A percentile compares a stretch with the other conserved stretches of the same genome.
phyloP scores from a whole-genome alignment of 2,113 vertebrate species.

The Podarcis cretensis region DNA sequence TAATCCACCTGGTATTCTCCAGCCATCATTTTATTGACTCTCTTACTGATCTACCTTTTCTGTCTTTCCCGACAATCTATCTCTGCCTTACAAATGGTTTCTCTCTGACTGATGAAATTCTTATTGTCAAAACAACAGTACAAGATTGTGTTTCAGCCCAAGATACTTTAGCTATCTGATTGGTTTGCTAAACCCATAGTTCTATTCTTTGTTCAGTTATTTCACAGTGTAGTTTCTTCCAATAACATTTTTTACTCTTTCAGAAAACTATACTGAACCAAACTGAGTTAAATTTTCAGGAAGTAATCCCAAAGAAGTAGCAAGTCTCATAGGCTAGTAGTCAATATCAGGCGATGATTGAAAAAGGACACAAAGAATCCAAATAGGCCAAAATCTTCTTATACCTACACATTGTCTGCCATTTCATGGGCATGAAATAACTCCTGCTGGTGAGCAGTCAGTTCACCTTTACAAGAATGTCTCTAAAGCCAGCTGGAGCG shows the following conservation, averaged over 20 bases:
- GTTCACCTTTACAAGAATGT: background rate
- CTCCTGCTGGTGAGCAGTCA: background rate
- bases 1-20: constrained; percentile 10
- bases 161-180: constrained; percentile 2
- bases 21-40: background rate
- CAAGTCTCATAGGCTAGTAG: background rate
- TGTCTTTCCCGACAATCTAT: constrained; percentile 19
- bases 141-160: constrained; percentile 5
- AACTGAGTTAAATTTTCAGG: rapidly evolving
- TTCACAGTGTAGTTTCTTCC: constrained; percentile 19
- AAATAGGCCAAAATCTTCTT: background rate
- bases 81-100: constrained; percentile 38
- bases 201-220: constrained; percentile 13
- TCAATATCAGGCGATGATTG: background rate
- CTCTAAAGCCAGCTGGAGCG: background rate
- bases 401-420: background rate
- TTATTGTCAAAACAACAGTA: constrained; percentile 19
- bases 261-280: background rate
- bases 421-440: background rate
- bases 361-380: background rate
- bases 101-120: constrained; percentile 21
- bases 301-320: background rate
- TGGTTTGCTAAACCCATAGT: constrained; percentile 23
- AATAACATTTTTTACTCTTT: constrained; percentile 23
- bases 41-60: constrained; percentile 30